Conservation (phyloP, 2,797 vertebrate genomes). For the Furcifer pardalis region DNA sequence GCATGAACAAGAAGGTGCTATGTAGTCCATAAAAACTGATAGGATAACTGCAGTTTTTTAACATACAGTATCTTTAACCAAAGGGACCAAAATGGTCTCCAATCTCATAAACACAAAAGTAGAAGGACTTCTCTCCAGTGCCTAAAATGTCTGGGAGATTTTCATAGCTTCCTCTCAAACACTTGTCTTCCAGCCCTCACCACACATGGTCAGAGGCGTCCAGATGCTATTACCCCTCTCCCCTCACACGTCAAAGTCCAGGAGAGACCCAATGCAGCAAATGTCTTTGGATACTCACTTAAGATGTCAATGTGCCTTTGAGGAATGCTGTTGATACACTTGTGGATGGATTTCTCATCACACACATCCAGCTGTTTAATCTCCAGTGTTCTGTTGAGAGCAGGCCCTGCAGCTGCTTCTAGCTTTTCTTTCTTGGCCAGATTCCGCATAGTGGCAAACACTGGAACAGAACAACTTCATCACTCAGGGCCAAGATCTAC, state of each 20-base stretch:
- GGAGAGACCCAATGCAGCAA: not conserved
- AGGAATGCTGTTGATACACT: constrained; percentile 80
- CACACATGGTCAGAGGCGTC: not conserved
- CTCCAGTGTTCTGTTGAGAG: constrained; percentile 67
- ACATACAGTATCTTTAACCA: too few relatives aligned
- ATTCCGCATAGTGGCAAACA: constrained; percentile 80
- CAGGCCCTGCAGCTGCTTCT: constrained; percentile 75
- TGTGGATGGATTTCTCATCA: constrained; percentile 78
- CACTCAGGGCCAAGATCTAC: not conserved
- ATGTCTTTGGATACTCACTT: constrained; percentile 56
- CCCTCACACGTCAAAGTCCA: too few relatives aligned
- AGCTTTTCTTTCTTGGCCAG: constrained; percentile 77
- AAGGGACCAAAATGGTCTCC: too few relatives aligned
- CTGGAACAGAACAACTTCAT: constrained; percentile 26
- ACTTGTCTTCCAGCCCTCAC: too few relatives aligned
- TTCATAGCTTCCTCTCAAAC: not conserved
- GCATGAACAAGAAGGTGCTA: not conserved
- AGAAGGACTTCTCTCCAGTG: too few relatives aligned
- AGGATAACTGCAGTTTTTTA: too few relatives aligned
- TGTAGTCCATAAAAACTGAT: not conserved
- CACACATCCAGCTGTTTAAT: constrained; percentile 78
- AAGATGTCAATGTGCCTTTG: constrained; percentile 79
- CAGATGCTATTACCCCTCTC: not conserved
- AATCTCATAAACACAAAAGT: too few relatives aligned
- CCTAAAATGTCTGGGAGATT: too few relatives aligned